Percentiles rank a stretch among this genome's conserved stretches.
Conservation (phyloP, 2,113 vertebrate species). For the Rissa tridactyla region DNA sequence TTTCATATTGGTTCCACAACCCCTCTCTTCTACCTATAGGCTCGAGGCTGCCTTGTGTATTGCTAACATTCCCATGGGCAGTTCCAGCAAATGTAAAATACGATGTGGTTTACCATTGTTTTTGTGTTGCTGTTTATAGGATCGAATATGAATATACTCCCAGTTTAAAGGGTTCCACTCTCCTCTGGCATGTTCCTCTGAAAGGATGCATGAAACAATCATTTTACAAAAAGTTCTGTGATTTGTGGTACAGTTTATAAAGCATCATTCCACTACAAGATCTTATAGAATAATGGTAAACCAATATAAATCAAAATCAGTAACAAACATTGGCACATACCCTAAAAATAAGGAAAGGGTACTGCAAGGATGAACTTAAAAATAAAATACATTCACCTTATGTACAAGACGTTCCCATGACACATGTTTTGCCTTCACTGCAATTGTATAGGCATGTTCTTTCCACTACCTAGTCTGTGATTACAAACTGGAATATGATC, state of each 20-base stretch:
- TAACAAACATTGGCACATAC: neutral
- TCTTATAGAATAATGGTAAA: neutral
- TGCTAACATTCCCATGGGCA: neutral
- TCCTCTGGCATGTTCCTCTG: neutral
- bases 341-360: neutral
- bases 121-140: neutral
- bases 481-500: slow-evolving; percentile 32
- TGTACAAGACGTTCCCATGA: neutral
- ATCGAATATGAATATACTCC: neutral
- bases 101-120: neutral
- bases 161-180: neutral
- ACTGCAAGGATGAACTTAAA: neutral
- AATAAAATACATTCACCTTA: neutral
- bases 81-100: neutral
- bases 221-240: neutral
- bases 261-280: neutral
- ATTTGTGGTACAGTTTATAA: neutral
- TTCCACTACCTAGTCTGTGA: slow-evolving; percentile 3
- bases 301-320: neutral
- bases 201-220: neutral
- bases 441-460: neutral
- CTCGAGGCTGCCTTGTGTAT: neutral
- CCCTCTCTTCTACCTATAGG: neutral
- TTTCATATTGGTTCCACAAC: neutral
- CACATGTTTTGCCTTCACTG: neutral